Percentiles rank a stretch among this genome's conserved stretches.
phyloP scores from a whole-genome alignment of 2,113 vertebrate species.

The Albula glossodonta region DNA sequence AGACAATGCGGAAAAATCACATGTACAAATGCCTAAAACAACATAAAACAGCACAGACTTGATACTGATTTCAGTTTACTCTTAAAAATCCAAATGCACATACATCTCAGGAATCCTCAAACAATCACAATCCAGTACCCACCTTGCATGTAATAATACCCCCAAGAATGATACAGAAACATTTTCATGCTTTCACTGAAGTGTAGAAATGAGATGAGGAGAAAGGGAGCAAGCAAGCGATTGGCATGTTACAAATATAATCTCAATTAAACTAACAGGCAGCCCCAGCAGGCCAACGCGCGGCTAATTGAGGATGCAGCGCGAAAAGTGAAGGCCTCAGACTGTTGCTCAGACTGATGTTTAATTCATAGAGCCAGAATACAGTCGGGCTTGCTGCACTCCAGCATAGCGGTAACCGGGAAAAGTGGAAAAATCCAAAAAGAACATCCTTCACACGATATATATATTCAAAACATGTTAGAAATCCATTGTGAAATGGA shows the following conservation, averaged over 20 bases:
- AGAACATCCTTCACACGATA: constrained; percentile 40
- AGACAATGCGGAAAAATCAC: constrained; percentile 22
- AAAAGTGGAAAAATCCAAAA: constrained; percentile 49
- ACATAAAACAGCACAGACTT: no score
- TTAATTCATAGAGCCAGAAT: constrained; percentile 71
- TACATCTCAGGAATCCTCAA: no score
- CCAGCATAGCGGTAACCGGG: constrained; percentile 53
- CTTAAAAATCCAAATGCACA: no score
- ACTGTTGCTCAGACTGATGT: constrained; percentile 71
- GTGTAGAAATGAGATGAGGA: constrained; percentile 58
- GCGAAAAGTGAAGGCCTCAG: constrained; percentile 73
- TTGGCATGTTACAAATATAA: constrained; percentile 69
- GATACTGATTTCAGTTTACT: no score
- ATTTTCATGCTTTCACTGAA: neutral
- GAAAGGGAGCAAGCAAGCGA: constrained; percentile 64
- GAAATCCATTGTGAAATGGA: no score
- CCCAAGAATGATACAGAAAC: neutral
- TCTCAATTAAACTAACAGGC: constrained; percentile 74
- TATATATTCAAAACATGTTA: constrained; percentile 33
- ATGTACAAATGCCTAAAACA: neutral
- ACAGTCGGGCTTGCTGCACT: constrained; percentile 61
- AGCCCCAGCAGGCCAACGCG: constrained; percentile 69
- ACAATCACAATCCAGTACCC: no score
- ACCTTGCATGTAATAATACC: no score
- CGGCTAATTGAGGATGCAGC: constrained; percentile 75